phyloP scores from a whole-genome alignment of 23 tunicate genomes.

The Phallusia fumigata region DNA sequence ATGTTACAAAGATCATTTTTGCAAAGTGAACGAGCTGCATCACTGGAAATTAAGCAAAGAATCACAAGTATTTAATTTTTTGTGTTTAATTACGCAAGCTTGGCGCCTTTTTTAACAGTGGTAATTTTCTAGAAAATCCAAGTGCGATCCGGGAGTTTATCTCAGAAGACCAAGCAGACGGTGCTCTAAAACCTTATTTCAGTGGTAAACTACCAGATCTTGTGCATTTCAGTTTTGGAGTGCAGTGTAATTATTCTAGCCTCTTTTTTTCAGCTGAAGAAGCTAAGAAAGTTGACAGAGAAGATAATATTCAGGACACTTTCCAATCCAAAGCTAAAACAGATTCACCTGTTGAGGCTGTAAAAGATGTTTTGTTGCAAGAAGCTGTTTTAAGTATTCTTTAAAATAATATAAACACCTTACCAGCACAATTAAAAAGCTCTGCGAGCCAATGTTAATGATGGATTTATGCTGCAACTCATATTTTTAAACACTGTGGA shows the following conservation, averaged over 20 bases:
- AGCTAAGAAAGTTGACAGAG: neutral
- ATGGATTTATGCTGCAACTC: no score
- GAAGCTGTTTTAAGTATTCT: conserved; percentile 87
- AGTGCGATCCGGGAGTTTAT: neutral
- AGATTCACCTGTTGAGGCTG: neutral
- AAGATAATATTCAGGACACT: neutral
- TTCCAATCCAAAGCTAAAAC: neutral
- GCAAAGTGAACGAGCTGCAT: conserved; percentile 59
- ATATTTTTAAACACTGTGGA: no score
- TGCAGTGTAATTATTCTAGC: neutral
- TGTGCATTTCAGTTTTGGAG: neutral
- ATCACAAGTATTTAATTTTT: conserved; percentile 35
- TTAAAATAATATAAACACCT: neutral
- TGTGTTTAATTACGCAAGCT: neutral
- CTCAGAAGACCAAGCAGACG: neutral
- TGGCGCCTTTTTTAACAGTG: neutral
- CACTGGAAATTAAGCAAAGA: conserved; percentile 49
- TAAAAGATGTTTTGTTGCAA: conserved; percentile 46
- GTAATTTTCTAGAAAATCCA: neutral
- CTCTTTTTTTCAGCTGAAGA: neutral
- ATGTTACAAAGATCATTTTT: conserved; percentile 74
- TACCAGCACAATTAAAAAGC: no score
- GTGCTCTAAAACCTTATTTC: neutral
- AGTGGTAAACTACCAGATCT: neutral
- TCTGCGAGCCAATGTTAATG: no score